Conservation (phyloP, 2,113 vertebrate species). For the Rattus rattus region DNA sequence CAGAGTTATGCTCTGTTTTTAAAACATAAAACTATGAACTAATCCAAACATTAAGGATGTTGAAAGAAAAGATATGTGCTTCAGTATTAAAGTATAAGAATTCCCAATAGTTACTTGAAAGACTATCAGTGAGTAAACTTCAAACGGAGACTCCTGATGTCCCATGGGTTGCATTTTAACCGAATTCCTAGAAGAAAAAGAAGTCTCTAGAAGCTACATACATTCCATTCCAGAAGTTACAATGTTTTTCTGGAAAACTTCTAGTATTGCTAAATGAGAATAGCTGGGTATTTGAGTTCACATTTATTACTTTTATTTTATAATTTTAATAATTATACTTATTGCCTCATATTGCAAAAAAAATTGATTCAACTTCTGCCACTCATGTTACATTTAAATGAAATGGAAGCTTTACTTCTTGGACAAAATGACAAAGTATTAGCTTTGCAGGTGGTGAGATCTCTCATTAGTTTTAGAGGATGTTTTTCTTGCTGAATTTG, state of each 20-base stretch:
- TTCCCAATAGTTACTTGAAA: conserved; percentile 87
- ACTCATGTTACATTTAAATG: conserved; percentile 82
- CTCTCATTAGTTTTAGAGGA: conserved; percentile 85
- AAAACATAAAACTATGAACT: conserved; percentile 89
- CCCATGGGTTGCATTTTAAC: conserved; percentile 60
- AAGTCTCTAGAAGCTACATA: conserved; percentile 69
- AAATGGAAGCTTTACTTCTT: conserved; percentile 73
- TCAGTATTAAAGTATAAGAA: conserved; percentile 90
- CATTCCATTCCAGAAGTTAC: conserved; percentile 56
- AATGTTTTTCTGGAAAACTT: conserved; percentile 78
- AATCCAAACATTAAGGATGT: conserved; percentile 89
- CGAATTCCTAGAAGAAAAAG: conserved; percentile 76
- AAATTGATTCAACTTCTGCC: conserved; percentile 84
- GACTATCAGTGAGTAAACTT: conserved; percentile 83
- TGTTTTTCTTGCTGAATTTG: conserved; percentile 88
- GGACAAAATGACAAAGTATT: conserved; percentile 50
- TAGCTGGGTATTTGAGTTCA: conserved; percentile 74
- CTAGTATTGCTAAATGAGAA: conserved; percentile 77
- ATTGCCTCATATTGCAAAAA: conserved; percentile 87
- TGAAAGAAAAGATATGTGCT: conserved; percentile 84
- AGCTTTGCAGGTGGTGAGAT: conserved; percentile 46
- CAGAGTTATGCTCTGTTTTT: conserved; percentile 89
- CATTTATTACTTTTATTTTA: conserved; percentile 74
- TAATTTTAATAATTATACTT: conserved; percentile 84
- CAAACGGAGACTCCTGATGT: conserved; percentile 76